These are phyloP conservation scores for Lacerta bilineata DNA, from an alignment of 2,797 vertebrate genomes.

Conservation along the genomic window DNA sequence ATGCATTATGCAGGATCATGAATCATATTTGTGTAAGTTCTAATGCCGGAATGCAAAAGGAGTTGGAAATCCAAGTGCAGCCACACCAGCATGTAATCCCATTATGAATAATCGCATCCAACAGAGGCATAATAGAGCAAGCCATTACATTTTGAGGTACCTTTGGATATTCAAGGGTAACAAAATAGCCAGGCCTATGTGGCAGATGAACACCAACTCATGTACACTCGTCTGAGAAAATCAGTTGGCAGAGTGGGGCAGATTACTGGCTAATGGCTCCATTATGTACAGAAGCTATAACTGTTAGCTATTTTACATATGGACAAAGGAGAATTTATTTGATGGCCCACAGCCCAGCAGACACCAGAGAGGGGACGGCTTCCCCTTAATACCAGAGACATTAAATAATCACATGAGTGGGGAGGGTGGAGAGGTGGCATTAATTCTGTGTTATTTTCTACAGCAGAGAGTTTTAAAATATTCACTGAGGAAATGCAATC, in stretches of 20 bases:
- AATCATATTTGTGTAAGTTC: constrained; percentile 66
- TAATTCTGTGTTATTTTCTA: constrained; percentile 18
- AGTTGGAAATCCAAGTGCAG: constrained; percentile 62
- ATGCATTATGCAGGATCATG: constrained; percentile 69
- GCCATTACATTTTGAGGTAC: constrained; percentile 62
- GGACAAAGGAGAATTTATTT: constrained; percentile 70
- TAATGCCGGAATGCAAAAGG: constrained; percentile 62
- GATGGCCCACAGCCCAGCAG: constrained; percentile 61
- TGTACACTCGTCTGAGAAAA: constrained; percentile 73
- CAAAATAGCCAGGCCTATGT: constrained; percentile 66
- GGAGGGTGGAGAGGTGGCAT: constrained; percentile 60
- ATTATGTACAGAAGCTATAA: constrained; percentile 74
- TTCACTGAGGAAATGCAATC: constrained; percentile 19
- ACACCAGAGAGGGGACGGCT: constrained; percentile 59
- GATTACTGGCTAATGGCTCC: constrained; percentile 69
- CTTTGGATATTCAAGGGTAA: constrained; percentile 67
- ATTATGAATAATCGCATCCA: constrained; percentile 62
- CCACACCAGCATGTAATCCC: constrained; percentile 47
- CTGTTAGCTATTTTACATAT: constrained; percentile 73
- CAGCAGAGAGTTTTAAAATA: constrained; percentile 7
- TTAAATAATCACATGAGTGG: constrained; percentile 66
- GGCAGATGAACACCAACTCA: constrained; percentile 67
- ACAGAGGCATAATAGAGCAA: constrained; percentile 53
- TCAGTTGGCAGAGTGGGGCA: constrained; percentile 66
- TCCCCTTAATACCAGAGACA: constrained; percentile 70